phyloP scores from a whole-genome alignment of 2,113 vertebrate genomes.

The Sturnus vulgaris region DNA sequence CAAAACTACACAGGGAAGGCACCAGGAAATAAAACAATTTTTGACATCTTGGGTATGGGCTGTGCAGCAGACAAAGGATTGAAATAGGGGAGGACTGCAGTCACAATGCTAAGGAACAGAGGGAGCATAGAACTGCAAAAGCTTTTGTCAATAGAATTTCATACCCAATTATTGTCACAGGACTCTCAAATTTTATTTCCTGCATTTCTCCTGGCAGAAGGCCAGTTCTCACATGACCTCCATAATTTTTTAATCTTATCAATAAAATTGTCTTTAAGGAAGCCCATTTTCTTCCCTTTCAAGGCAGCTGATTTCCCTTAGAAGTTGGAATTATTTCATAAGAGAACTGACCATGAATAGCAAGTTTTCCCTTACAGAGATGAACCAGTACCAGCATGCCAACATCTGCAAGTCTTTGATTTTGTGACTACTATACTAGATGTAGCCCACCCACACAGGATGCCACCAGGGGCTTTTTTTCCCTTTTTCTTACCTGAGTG shows the following conservation, averaged over 20 bases:
- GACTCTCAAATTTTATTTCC: conserved; percentile 35
- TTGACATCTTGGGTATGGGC: neutral
- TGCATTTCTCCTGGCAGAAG: conserved; percentile 21
- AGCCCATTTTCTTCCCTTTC: neutral
- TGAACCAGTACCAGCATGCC: neutral
- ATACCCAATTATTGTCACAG: neutral
- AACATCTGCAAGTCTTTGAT: neutral
- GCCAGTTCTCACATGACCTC: conserved; percentile 12
- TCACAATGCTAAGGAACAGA: neutral
- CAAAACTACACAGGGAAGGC: neutral
- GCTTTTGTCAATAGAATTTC: conserved; percentile 34
- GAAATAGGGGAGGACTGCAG: neutral
- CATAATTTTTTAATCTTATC: neutral
- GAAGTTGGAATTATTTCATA: neutral
- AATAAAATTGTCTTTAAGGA: neutral
- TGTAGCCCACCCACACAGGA: neutral
- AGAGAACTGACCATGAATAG: neutral
- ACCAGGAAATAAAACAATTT: neutral
- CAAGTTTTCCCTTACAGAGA: neutral
- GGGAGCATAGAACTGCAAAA: neutral
- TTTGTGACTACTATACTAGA: neutral
- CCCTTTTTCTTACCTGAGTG: neutral
- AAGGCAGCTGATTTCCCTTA: neutral
- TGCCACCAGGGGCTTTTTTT: neutral
- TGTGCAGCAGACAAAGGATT: neutral